Conservation (phyloP, 2,113 vertebrate species). For the Ophthalmotilapia sp. region DNA sequence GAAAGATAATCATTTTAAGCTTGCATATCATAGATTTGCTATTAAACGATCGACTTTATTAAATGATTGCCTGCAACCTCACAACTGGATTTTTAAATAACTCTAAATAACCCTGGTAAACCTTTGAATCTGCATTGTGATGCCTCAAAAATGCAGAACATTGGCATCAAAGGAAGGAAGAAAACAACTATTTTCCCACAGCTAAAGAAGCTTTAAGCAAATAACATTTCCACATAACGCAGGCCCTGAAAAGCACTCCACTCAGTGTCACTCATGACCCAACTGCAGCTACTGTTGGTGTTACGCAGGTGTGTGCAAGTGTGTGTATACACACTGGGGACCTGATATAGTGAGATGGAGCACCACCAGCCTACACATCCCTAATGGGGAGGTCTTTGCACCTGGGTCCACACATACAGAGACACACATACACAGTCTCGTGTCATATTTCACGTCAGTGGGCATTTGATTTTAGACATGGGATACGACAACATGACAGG, state of each 20-base stretch:
- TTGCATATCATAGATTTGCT: neutral
- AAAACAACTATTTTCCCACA: neutral
- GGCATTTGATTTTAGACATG: conserved; percentile 51
- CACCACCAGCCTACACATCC: conserved; percentile 52
- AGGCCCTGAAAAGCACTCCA: neutral
- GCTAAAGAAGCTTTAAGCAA: neutral
- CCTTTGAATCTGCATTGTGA: neutral
- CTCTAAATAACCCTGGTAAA: conserved; percentile 1
- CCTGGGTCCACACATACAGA: conserved; percentile 55
- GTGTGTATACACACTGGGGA: conserved; percentile 28
- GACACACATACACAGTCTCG: neutral
- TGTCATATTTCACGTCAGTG: conserved; percentile 59
- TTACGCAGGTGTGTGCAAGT: conserved; percentile 39
- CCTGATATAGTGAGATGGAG: conserved; percentile 44
- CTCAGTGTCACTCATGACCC: conserved; percentile 1
- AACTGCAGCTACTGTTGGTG: neutral
- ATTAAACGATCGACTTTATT: neutral
- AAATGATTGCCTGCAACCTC: neutral
- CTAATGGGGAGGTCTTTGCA: conserved; percentile 58
- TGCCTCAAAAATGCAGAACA: neutral
- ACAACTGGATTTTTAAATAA: neutral
- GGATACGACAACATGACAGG: conserved; percentile 60
- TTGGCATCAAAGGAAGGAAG: neutral
- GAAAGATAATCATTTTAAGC: conserved; percentile 11
- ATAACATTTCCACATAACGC: neutral